phyloP scores from a whole-genome alignment of 2,888 invertebrate species.

The Rhamphomyia laevipes region DNA sequence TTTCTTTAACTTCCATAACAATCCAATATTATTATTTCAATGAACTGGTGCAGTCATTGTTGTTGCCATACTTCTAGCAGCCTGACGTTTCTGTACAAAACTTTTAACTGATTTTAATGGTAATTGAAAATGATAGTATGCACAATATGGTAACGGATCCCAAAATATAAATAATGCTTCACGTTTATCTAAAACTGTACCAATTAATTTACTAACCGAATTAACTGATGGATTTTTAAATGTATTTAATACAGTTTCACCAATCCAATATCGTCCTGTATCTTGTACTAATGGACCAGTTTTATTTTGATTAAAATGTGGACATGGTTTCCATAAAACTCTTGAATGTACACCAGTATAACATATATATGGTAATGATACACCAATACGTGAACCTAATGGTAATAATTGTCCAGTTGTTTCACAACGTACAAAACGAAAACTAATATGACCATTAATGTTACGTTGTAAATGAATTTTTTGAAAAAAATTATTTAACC shows the following conservation, averaged over 20 bases:
- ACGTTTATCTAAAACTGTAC: conserved; percentile 61
- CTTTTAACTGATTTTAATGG: conserved; percentile 50
- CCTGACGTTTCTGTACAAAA: conserved; percentile 40
- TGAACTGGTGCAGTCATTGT: conserved; percentile 15
- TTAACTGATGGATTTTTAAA: conserved; percentile 39
- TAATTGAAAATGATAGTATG: conserved; percentile 69
- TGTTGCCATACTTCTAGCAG: conserved; percentile 10
- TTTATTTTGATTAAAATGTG: conserved; percentile 46
- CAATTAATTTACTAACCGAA: conserved; percentile 47
- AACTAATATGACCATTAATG: conserved; percentile 68
- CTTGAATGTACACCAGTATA: conserved; percentile 57
- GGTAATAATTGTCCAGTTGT: conserved; percentile 46
- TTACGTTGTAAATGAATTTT: conserved; percentile 51
- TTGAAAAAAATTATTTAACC: conserved; percentile 60
- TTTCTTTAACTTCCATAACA: no score
- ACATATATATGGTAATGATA: conserved; percentile 69
- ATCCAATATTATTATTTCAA: conserved; percentile 3
- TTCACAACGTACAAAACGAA: conserved; percentile 57
- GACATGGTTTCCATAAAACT: conserved; percentile 50
- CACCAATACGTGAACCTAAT: conserved; percentile 62
- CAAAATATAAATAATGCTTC: conserved; percentile 72
- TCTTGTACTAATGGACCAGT: conserved; percentile 41
- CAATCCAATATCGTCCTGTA: conserved; percentile 45
- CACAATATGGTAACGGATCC: conserved; percentile 79
- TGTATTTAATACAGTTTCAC: conserved; percentile 44